These are phyloP conservation scores for Brachionus paranguensis DNA, from an alignment of 1,140 invertebrate genomes.

Conservation along the genomic window DNA sequence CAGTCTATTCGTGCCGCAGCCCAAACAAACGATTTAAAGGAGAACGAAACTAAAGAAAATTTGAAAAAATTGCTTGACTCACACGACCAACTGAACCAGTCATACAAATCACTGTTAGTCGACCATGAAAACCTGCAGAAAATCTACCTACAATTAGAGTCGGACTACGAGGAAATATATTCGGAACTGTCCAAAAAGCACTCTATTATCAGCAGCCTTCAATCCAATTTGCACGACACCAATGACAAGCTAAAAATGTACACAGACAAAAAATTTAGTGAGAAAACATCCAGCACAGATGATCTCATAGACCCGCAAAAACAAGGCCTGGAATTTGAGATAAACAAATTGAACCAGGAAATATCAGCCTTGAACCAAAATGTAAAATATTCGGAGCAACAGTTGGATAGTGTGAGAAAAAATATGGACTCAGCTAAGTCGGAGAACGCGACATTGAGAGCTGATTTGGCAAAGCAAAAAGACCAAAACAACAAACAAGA, in stretches of 20 bases:
- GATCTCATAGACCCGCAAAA: not conserved
- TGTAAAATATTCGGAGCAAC: not conserved
- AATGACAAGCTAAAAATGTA: not conserved
- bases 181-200: not conserved
- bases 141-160: not conserved
- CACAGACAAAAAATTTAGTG: not conserved
- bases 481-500: not conserved
- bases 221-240: not conserved
- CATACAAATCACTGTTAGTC: not conserved
- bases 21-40: not conserved
- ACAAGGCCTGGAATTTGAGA: not conserved
- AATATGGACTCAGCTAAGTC: not conserved
- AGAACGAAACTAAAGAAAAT: constrained; percentile 26
- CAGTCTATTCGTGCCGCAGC: constrained; percentile 10
- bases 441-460: not conserved
- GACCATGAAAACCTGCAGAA: constrained; percentile 37
- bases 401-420: not conserved
- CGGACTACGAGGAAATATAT: constrained; percentile 16
- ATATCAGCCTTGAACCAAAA: not conserved
- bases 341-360: not conserved
- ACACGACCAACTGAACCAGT: constrained; percentile 24
- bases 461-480: not conserved
- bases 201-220: not conserved
- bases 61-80: constrained; percentile 15
- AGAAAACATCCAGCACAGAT: not conserved